phyloP scores from a whole-genome alignment of 2,113 vertebrate genomes.

The Eurypyga helias region DNA sequence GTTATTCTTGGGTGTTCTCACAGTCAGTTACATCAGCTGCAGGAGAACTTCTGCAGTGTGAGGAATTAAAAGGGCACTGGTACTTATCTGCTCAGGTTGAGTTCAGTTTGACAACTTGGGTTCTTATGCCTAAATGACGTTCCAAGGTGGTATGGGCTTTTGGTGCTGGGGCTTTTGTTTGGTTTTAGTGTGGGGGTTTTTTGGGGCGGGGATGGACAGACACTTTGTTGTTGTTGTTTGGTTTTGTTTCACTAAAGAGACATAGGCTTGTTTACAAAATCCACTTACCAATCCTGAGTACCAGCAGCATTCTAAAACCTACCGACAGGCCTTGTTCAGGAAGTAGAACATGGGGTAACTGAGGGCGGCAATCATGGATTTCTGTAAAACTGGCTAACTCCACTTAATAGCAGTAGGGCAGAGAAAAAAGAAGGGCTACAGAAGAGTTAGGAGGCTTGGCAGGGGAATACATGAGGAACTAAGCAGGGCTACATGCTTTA shows the following conservation, averaged over 20 bases:
- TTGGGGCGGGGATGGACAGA: too few species aligned
- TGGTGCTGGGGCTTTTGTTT: not conserved
- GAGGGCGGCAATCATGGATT: not conserved
- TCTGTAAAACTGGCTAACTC: not conserved
- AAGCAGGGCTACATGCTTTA: fast-evolving
- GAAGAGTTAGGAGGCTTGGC: not conserved
- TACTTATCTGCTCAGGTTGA: not conserved
- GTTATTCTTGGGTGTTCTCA: not conserved
- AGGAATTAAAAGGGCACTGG: not conserved
- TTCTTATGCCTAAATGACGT: not conserved
- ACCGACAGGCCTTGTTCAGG: not conserved
- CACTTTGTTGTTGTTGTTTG: too few species aligned
- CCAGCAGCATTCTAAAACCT: not conserved
- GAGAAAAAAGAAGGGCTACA: not conserved
- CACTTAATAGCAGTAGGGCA: not conserved
- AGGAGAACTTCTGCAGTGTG: not conserved
- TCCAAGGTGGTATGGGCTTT: not conserved
- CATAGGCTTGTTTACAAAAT: not conserved
- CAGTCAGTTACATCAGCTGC: not conserved
- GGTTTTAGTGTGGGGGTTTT: too few species aligned
- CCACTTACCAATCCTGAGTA: not conserved
- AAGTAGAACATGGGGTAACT: not conserved
- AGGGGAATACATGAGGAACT: not conserved
- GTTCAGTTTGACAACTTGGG: not conserved
- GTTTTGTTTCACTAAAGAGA: not conserved